Conservation (phyloP, 2,888 invertebrate species). For the Tenodera sinensis region DNA sequence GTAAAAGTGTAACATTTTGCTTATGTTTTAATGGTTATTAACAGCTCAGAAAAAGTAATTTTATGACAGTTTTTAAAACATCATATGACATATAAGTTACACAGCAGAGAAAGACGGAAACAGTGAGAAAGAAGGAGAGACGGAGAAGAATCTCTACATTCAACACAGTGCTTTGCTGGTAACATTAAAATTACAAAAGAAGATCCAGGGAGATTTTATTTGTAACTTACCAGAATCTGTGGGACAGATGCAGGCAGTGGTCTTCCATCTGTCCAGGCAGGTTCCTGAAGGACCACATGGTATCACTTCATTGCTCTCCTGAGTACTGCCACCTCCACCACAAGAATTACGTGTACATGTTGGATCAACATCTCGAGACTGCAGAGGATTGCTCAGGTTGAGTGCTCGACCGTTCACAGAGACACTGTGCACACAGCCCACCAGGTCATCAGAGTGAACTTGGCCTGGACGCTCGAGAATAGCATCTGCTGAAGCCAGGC, state of each 20-base stretch:
- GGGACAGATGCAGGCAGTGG: constrained; percentile 68
- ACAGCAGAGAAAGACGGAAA: too few species aligned
- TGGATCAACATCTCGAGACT: constrained; percentile 66
- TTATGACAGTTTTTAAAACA: too few species aligned
- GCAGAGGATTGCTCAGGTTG: constrained; percentile 74
- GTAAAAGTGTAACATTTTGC: too few species aligned
- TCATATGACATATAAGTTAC: too few species aligned
- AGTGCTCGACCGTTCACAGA: constrained; percentile 80
- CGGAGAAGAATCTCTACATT: too few species aligned
- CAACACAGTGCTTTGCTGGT: too few species aligned
- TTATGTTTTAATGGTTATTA: too few species aligned
- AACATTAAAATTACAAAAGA: constrained; percentile 40
- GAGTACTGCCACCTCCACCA: constrained; percentile 37
- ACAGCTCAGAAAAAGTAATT: too few species aligned
- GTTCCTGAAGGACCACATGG: constrained; percentile 36
- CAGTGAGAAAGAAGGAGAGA: too few species aligned
- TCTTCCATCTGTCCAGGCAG: constrained; percentile 84
- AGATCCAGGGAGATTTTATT: constrained; percentile 19
- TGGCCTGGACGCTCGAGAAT: constrained; percentile 86
- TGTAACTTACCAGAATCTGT: neutral
- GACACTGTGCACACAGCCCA: constrained; percentile 90
- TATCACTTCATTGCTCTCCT: constrained; percentile 37
- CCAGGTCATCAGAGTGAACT: constrained; percentile 86
- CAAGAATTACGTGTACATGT: constrained; percentile 63
- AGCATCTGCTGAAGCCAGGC: constrained; percentile 78